Evolutionary conservation across 1,140 invertebrate species (phyloP), one percentile per base, ranked within the genome.

Genomic region (Bombus huntii): DNA sequence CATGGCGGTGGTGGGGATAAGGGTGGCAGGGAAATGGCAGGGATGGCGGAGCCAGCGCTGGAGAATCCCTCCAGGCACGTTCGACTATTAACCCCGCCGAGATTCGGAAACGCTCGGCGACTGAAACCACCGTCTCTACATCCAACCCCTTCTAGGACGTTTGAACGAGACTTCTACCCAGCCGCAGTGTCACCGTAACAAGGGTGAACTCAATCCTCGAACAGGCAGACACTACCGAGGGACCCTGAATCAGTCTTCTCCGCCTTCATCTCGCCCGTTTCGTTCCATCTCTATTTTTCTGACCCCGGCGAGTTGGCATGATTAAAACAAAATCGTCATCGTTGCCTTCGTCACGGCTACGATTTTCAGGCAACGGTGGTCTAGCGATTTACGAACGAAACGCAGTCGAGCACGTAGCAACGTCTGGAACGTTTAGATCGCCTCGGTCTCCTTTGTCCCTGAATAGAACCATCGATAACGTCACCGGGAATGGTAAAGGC

Each of bases 71-170:
- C 37, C 80, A 91, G 88, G 88, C 91, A 92, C 91, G 89, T 92
- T 92, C 91, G 83, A 89, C 92, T 93, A 92, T 92, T 93, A 92
- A 92, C 90, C 85, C 86, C 88, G 78, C 86, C 75, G 87, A 92
- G 91, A 93, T 92, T 93, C 86, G 92, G 83, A 87, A 91, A 91
- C 88, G 84, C 85, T 86, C 72, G 87, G 80, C 79, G 86, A 89
- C 86, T 87, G 85, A 90, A 91, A 91, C 87, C 84, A 83, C 85
- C 73, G 77, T 80, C 86, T 88, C 89, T 82, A 88, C 88, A 86
- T 83, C 79, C 75, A 86, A 66, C 83, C 83, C 88, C 80, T 90
- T 90, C 87, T 85, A 85, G 57, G 66, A 81, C 71, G 82, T 90
- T 74, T 81, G 83, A 90, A 86, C 76, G 89, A 90, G 88, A 90